These are phyloP conservation scores for Pseudolycoriella hygida DNA, from an alignment of 2,888 invertebrate genomes.

Conservation along the genomic window DNA sequence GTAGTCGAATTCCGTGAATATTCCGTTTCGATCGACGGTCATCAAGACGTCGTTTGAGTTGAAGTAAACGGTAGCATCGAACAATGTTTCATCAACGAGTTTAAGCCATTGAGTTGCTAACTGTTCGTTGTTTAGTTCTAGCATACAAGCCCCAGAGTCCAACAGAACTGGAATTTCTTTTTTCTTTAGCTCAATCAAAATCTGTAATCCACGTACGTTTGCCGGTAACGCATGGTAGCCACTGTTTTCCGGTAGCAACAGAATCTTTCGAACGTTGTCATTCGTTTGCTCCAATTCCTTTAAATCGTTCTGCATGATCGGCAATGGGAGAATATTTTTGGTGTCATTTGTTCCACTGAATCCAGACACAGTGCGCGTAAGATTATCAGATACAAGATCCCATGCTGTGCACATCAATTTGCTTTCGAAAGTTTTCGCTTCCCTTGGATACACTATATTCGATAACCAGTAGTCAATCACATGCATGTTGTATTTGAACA, in stretches of 20 bases:
- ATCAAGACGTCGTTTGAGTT: background rate
- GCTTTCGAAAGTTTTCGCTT: background rate
- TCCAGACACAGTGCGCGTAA: background rate
- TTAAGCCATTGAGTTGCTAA: background rate
- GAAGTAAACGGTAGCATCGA: constrained; percentile 1
- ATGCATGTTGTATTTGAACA: background rate
- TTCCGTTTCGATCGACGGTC: background rate
- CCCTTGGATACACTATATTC: background rate
- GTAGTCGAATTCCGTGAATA: background rate
- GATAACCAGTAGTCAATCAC: constrained; percentile 3
- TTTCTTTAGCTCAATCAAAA: background rate
- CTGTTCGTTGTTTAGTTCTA: constrained; percentile 1
- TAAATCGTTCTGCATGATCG: background rate
- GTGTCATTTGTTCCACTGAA: constrained; percentile 3
- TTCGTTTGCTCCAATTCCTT: background rate
- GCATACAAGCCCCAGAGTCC: background rate
- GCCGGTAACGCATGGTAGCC: background rate
- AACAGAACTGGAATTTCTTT: background rate
- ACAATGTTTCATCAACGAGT: background rate
- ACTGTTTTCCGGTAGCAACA: background rate
- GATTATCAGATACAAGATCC: background rate
- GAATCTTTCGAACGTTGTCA: background rate
- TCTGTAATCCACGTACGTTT: background rate
- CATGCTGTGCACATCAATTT: constrained; percentile 3
- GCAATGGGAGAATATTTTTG: background rate